These are phyloP conservation scores for Dysdera silvatica DNA, from an alignment of 1,140 invertebrate genomes.

Conservation along the genomic window DNA sequence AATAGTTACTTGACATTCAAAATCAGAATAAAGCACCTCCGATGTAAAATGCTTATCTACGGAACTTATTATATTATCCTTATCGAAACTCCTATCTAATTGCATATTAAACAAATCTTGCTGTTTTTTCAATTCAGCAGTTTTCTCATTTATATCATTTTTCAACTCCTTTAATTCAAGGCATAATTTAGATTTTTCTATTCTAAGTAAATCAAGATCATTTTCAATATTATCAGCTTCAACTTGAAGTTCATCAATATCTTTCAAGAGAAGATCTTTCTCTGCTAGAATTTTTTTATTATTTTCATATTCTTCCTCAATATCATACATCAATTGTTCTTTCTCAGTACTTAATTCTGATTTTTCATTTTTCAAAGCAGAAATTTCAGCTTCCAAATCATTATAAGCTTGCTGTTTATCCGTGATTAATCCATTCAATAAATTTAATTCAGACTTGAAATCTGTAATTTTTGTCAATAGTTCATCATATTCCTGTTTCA, in stretches of 20 bases:
- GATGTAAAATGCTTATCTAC: too few relatives aligned
- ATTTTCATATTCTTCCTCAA: too few relatives aligned
- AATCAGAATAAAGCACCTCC: too few relatives aligned
- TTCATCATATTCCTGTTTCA: too few relatives aligned
- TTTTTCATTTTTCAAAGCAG: slow-evolving; percentile 12
- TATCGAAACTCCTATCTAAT: too few relatives aligned
- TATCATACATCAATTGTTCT: background rate
- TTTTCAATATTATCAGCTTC: slow-evolving; percentile 20
- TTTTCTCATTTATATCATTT: slow-evolving; percentile 13
- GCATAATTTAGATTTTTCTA: slow-evolving; percentile 20
- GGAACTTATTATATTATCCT: too few relatives aligned
- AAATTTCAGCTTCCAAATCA: background rate
- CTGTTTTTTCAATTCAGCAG: slow-evolving; percentile 1
- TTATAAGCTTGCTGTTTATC: background rate
- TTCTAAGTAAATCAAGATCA: slow-evolving; percentile 12
- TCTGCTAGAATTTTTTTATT: too few relatives aligned
- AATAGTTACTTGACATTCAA: too few relatives aligned
- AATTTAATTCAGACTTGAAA: too few relatives aligned
- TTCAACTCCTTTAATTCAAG: slow-evolving; percentile 19
- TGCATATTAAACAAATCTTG: background rate
- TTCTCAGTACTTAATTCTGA: slow-evolving; percentile 1
- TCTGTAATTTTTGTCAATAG: too few relatives aligned
- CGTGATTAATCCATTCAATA: too few relatives aligned
- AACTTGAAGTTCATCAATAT: slow-evolving; percentile 15
- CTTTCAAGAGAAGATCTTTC: background rate